A percentile compares a stretch with the other conserved stretches of the same genome.
Conservation (phyloP, 2,888 invertebrate genomes). For the Neoascia interrupta region DNA sequence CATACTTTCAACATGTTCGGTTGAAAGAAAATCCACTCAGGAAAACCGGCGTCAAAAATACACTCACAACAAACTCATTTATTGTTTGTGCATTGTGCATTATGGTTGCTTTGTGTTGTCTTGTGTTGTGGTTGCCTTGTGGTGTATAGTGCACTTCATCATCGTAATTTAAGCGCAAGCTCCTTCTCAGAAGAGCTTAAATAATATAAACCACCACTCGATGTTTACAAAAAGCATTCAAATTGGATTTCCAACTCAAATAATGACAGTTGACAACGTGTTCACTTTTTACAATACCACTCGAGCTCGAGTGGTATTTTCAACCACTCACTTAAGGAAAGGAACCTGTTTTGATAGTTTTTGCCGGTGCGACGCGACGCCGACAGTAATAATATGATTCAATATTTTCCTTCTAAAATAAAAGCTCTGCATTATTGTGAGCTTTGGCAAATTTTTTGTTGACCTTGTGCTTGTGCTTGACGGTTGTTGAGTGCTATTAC, state of each 20-base stretch:
- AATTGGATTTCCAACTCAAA: constrained; percentile 7
- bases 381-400: too few species aligned
- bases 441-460: neutral
- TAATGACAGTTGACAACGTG: constrained; percentile 22
- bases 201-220: neutral
- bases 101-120: too few species aligned
- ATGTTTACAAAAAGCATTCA: neutral
- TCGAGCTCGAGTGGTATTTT: constrained; percentile 16
- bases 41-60: neutral
- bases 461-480: neutral
- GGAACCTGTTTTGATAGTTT: constrained; percentile 36
- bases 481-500: constrained; percentile 3
- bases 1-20: constrained; percentile 6
- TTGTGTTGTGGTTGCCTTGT: too few species aligned
- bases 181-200: neutral
- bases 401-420: constrained; percentile 18
- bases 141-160: too few species aligned
- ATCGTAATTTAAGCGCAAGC: too few species aligned
- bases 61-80: constrained; percentile 16
- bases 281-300: constrained; percentile 14
- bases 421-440: constrained; percentile 7
- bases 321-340: neutral
- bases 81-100: too few species aligned
- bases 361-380: too few species aligned
- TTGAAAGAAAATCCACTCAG: neutral